These are phyloP conservation scores for Andrena fulva DNA, from an alignment of 2,888 invertebrate genomes.

Conservation along the genomic window DNA sequence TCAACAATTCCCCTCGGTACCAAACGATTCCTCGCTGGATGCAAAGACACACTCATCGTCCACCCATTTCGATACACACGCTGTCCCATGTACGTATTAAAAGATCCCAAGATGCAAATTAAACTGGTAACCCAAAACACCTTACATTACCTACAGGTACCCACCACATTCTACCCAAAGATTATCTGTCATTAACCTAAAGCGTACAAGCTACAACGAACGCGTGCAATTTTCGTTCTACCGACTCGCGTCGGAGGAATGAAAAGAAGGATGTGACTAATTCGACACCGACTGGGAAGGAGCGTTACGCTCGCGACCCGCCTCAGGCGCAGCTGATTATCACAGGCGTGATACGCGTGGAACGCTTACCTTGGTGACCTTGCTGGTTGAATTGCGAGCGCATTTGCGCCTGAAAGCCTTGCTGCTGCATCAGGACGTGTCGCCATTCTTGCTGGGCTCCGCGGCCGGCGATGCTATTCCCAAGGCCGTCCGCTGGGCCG, in stretches of 20 bases:
- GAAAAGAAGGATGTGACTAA: neutral
- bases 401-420: constrained; percentile 85
- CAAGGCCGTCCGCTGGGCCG: constrained; percentile 86
- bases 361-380: constrained; percentile 83
- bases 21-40: no score
- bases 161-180: no score
- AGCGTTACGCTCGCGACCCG: neutral
- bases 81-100: no score
- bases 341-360: constrained; percentile 1
- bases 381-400: constrained; percentile 86
- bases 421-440: constrained; percentile 88
- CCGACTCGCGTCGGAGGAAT: neutral
- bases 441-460: constrained; percentile 86
- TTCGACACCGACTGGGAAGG: neutral
- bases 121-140: no score
- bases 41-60: no score
- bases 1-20: neutral
- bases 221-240: neutral
- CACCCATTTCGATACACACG: no score
- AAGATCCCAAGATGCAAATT: no score
- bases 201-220: neutral
- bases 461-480: constrained; percentile 85
- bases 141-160: no score
- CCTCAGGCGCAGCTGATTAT: constrained; percentile 13
- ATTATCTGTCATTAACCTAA: neutral